These are phyloP conservation scores for Naja naja DNA, from an alignment of 2,113 vertebrate species.

Conservation along the genomic window DNA sequence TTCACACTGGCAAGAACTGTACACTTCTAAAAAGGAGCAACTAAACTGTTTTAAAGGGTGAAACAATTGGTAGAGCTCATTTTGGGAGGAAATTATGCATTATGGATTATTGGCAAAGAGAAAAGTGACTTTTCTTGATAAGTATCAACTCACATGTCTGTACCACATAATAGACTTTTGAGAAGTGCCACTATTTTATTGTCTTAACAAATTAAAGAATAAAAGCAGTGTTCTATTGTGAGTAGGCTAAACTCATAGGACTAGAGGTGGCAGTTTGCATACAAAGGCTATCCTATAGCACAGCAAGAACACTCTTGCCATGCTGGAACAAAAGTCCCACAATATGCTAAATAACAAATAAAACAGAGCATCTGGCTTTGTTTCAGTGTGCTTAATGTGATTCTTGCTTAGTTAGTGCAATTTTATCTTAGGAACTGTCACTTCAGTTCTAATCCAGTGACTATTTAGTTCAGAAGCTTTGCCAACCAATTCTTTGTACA, in stretches of 20 bases:
- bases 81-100: conserved; percentile 36
- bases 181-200: conserved; percentile 24
- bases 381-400: background rate
- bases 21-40: conserved; percentile 31
- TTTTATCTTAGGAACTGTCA: conserved; percentile 39
- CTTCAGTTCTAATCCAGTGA: conserved; percentile 43
- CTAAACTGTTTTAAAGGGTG: conserved; percentile 22
- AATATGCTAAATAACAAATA: conserved; percentile 46
- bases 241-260: background rate
- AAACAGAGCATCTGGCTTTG: conserved; percentile 35
- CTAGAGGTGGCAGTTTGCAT: background rate
- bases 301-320: conserved; percentile 12
- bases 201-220: conserved; percentile 27
- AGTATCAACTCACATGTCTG: conserved; percentile 35
- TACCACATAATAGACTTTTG: conserved; percentile 22
- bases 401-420: conserved; percentile 20
- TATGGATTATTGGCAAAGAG: conserved; percentile 28
- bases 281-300: background rate
- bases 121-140: conserved; percentile 19
- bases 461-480: conserved; percentile 17
- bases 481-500: background rate
- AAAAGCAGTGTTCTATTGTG: background rate
- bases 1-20: background rate
- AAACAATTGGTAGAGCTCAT: conserved; percentile 27
- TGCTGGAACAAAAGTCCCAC: conserved; percentile 49